Evolutionary conservation across 1,140 invertebrate species (phyloP).

Genomic region (Procambarus clarkii): DNA sequence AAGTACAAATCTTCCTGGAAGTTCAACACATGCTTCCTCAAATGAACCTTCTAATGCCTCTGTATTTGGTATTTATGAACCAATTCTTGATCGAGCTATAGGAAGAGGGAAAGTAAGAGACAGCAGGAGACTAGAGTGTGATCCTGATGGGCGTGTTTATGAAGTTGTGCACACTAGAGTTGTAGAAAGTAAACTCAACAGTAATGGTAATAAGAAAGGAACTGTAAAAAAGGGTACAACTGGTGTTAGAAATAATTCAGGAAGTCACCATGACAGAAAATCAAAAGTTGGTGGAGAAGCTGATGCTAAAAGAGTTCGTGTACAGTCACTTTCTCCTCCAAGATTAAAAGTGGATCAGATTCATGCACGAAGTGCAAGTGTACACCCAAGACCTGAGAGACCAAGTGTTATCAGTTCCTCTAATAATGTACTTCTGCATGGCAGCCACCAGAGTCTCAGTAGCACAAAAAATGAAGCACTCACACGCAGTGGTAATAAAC

Average conservation of each 20-base stretch:
- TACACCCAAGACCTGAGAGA: constrained; percentile 42
- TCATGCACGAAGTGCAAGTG: constrained; percentile 41
- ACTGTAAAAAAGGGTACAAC: constrained; percentile 4
- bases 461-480: constrained; percentile 51
- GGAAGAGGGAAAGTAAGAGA: constrained; percentile 48
- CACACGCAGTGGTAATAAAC: constrained; percentile 21
- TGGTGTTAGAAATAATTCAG: background rate
- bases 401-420: background rate
- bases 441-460: constrained; percentile 44
- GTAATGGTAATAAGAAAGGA: constrained; percentile 33
- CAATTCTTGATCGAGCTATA: constrained; percentile 53
- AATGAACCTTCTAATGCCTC: constrained; percentile 50
- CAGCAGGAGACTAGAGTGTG: constrained; percentile 54
- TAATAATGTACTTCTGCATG: constrained; percentile 18
- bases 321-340: constrained; percentile 59
- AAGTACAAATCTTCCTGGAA: constrained; percentile 52
- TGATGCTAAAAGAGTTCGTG: constrained; percentile 46
- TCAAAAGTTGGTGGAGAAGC: constrained; percentile 35
- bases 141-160: constrained; percentile 57
- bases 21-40: constrained; percentile 7
- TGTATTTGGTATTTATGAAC: constrained; percentile 54
- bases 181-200: constrained; percentile 56
- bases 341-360: constrained; percentile 50
- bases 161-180: constrained; percentile 66
- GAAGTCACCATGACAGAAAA: constrained; percentile 37